Percentiles rank a stretch among this genome's conserved stretches.
Evolutionary conservation across 2,113 vertebrate species (phyloP).

Genomic region (Thryonomys swinderianus): DNA sequence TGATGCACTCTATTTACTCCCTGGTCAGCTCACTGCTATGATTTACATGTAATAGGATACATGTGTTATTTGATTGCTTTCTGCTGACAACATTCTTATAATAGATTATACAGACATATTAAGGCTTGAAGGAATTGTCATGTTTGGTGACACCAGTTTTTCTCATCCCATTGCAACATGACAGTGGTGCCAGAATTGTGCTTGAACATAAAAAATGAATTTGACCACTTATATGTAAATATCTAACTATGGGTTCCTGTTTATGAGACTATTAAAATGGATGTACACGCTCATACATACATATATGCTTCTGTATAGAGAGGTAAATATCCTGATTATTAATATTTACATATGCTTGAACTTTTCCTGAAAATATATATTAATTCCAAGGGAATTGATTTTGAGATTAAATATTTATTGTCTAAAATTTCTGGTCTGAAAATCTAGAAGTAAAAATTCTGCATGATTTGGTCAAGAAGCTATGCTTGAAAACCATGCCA

Average conservation of each 20-base stretch:
- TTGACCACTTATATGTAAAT: constrained; percentile 35
- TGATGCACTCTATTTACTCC: constrained; percentile 59
- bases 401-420: constrained; percentile 46
- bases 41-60: constrained; percentile 70
- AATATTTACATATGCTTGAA: constrained; percentile 63
- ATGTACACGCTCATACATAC: neutral
- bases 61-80: constrained; percentile 69
- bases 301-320: constrained; percentile 71
- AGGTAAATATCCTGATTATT: constrained; percentile 72
- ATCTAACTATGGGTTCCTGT: constrained; percentile 36
- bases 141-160: constrained; percentile 62
- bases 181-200: constrained; percentile 58
- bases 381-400: constrained; percentile 70
- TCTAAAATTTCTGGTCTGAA: constrained; percentile 43
- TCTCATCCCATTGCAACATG: constrained; percentile 56
- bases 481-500: neutral
- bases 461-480: neutral
- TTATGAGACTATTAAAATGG: constrained; percentile 43
- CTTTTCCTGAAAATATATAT: constrained; percentile 51
- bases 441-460: neutral
- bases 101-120: constrained; percentile 59
- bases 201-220: constrained; percentile 59
- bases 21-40: constrained; percentile 53
- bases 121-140: constrained; percentile 64
- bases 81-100: constrained; percentile 66